Evolutionary conservation across 2,888 invertebrate species (phyloP).

Genomic region (Azorinus chamasolen): DNA sequence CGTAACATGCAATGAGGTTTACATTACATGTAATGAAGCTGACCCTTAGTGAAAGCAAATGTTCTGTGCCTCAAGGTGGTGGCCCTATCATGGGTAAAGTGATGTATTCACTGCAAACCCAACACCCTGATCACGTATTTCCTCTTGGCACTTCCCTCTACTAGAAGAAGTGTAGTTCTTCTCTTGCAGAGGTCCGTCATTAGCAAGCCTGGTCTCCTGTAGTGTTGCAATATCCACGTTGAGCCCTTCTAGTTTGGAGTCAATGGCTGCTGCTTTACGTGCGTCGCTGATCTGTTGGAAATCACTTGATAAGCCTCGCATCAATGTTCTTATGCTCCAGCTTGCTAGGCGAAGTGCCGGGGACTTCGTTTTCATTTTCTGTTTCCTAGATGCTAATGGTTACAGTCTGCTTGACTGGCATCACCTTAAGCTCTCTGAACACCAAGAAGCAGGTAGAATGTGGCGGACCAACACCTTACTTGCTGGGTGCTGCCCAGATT

Average conservation of each 20-base stretch:
- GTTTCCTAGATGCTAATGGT: neutral
- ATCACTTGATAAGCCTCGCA: neutral
- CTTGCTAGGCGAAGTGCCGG: neutral
- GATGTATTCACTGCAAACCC: conserved; percentile 5
- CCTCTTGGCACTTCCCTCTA: neutral
- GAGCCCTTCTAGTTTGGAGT: neutral
- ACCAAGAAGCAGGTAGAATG: neutral
- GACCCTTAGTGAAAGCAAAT: neutral
- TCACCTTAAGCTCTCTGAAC: neutral
- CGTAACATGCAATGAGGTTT: neutral
- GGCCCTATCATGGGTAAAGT: neutral
- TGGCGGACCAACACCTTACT: conserved; percentile 10
- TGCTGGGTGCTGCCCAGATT: conserved; percentile 25
- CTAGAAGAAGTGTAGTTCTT: neutral
- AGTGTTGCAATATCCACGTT: too few relatives aligned
- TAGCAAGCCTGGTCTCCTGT: too few relatives aligned
- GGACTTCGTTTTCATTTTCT: neutral
- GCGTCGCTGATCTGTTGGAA: conserved; percentile 1
- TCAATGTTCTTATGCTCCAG: conserved; percentile 1
- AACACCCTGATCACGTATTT: neutral
- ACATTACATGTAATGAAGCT: neutral
- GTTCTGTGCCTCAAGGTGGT: neutral
- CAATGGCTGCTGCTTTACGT: neutral
- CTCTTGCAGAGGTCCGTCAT: neutral
- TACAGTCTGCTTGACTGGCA: too few relatives aligned